Evolutionary conservation across 2,888 invertebrate genomes (phyloP).

Genomic region (Caradrina clavipalpis): DNA sequence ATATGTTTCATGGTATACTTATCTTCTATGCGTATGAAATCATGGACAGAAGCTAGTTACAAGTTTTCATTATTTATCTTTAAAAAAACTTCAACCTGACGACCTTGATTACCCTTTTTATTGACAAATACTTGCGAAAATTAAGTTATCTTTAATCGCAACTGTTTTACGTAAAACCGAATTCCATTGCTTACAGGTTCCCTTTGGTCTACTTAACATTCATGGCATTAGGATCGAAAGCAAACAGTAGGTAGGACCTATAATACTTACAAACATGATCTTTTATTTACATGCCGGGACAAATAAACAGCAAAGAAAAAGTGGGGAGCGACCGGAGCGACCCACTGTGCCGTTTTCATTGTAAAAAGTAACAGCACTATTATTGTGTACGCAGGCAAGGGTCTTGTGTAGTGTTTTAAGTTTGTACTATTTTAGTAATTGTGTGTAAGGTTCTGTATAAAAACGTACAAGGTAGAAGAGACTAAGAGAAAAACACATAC

Average conservation of each 20-base stretch:
- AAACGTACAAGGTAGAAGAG: too few species aligned
- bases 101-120: too few species aligned
- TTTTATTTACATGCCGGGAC: conserved; percentile 57
- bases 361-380: conserved; percentile 16
- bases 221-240: conserved; percentile 34
- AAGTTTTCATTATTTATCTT: too few species aligned
- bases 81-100: too few species aligned
- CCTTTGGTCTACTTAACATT: conserved; percentile 42
- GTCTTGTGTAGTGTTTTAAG: not conserved
- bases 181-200: conserved; percentile 23
- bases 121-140: too few species aligned
- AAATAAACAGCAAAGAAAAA: conserved; percentile 64
- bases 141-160: conserved; percentile 1
- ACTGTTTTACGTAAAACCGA: conserved; percentile 26
- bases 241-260: conserved; percentile 32
- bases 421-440: too few species aligned
- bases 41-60: too few species aligned
- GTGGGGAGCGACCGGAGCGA: conserved; percentile 29
- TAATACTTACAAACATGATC: conserved; percentile 48
- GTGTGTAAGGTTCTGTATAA: too few species aligned
- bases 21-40: too few species aligned
- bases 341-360: conserved; percentile 14
- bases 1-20: too few species aligned
- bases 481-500: too few species aligned
- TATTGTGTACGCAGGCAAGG: not conserved